phyloP scores from a whole-genome alignment of 2,113 vertebrate genomes.

The Upupa epops region DNA sequence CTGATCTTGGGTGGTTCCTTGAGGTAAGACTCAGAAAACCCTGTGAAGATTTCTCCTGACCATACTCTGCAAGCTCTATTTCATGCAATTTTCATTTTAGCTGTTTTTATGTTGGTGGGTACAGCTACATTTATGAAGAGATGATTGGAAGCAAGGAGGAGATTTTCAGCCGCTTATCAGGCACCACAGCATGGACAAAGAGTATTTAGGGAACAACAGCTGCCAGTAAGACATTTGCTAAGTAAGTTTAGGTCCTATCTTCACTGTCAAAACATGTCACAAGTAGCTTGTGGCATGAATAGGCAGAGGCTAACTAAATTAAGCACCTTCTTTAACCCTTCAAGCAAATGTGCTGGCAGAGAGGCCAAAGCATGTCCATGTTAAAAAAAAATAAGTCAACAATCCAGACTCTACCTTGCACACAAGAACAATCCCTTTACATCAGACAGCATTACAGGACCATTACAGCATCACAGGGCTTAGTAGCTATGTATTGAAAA shows the following conservation, averaged over 20 bases:
- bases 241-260: not conserved
- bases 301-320: not conserved
- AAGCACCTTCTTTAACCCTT: not conserved
- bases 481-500: not conserved
- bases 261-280: not conserved
- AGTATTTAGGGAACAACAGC: not conserved
- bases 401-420: not conserved
- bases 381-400: not conserved
- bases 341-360: not conserved
- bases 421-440: not conserved
- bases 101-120: not conserved
- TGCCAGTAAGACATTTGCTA: not conserved
- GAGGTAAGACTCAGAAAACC: not conserved
- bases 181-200: not conserved
- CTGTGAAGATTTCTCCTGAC: not conserved
- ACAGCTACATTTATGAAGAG: not conserved
- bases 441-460: not conserved
- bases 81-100: not conserved
- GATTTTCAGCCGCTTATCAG: not conserved
- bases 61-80: not conserved
- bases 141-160: not conserved
- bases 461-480: not conserved
- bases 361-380: not conserved
- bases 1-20: not conserved
- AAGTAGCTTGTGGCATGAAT: not conserved